Base-by-base conservation (phyloP, 2,888 invertebrate species). In the Leptothorax acervorum region DNA sequence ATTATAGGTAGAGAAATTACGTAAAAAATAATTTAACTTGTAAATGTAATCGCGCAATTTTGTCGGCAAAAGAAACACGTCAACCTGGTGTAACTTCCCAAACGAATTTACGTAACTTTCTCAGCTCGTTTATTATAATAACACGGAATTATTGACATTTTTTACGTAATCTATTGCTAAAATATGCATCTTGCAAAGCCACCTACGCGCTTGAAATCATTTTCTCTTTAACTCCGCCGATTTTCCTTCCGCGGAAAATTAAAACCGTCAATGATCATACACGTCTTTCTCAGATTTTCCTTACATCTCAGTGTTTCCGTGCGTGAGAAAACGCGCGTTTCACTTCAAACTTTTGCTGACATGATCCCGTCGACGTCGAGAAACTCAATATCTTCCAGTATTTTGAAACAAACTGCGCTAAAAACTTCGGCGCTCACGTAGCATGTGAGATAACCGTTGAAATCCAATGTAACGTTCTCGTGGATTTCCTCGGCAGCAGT, bases 361-460 rank as follows among this genome's bases (percentile, higher is more conserved):
- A 81, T 51, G 71, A 79, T 81, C 35, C 35, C 28, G 35, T 35
- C 48, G n/a, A 55, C 35, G 51, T 35, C 12, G 45, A 28, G 60
- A 81, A 81, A 51, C 73, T 73, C 60, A 28, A 81, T 62, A 73
- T 73, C 57, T 73, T 79, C 18, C 39, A 60, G 48, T 71, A 48
- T 73, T 51, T 71, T 79, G 73, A 60, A 28, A 48, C 11, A 48
- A 79, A 60, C 23, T 12, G 12, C 15, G 39, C 48, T 62, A 57
- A 73, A 42, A 81, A 76, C 53, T 48, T 60, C 2, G 23, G 12
- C 48, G 60, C 23, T 65, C 76, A 3, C 15, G 53, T 53, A 63
- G 18, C 18, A 48, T 12, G n/a, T 11, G 18, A 60, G 48, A 73
- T 73, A 73, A 39, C 23, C 23, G 35, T 23, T 57, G 23, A 79